Evolutionary conservation across 2,113 vertebrate genomes (phyloP).

Genomic region (human): DNA sequence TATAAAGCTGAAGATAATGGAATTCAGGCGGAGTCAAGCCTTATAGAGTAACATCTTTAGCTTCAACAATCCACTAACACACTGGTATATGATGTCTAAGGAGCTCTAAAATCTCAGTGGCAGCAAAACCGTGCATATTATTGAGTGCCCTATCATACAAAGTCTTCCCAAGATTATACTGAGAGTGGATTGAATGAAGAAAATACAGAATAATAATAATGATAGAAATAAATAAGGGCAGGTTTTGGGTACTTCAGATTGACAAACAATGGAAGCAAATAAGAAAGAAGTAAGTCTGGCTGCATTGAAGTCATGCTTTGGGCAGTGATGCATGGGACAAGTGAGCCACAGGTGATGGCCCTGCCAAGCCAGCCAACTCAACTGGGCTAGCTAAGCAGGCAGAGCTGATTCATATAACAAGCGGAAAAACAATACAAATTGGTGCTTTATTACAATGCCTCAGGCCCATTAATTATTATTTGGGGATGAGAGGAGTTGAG

Average conservation of each 20-base stretch:
- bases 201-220: not conserved
- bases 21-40: not conserved
- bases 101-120: not conserved
- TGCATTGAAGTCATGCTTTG: not conserved
- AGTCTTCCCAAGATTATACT: not conserved
- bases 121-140: not conserved
- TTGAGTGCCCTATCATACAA: not conserved
- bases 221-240: not conserved
- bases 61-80: not conserved
- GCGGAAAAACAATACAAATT: not conserved
- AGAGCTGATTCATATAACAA: not conserved
- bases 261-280: not conserved
- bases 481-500: not conserved
- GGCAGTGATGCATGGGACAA: not conserved
- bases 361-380: not conserved
- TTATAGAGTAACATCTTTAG: not conserved
- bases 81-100: not conserved
- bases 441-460: not conserved
- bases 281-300: not conserved
- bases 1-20: not conserved
- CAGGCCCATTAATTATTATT: not conserved
- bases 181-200: not conserved
- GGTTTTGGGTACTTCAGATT: not conserved
- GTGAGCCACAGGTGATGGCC: not conserved
- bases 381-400: accelerated